Evolutionary conservation across 2,888 invertebrate genomes (phyloP).

Genomic region (Nomada ruficornis): DNA sequence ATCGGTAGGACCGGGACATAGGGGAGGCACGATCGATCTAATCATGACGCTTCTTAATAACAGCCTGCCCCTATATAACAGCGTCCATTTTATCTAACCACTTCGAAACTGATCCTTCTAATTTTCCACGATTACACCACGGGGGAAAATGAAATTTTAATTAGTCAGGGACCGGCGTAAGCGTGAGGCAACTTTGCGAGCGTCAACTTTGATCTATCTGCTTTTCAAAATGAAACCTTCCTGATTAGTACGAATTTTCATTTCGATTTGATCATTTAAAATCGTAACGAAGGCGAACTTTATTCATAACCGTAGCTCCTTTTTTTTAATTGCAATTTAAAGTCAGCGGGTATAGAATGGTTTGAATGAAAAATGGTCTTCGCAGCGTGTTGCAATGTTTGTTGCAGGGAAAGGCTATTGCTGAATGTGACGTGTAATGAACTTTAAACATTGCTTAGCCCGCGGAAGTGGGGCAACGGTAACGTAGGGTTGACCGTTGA

Average conservation of each 20-base stretch:
- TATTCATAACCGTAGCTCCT: no score
- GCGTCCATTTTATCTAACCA: constrained; percentile 10
- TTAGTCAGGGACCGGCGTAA: constrained; percentile 14
- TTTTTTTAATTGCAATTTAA: background rate
- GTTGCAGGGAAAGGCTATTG: background rate
- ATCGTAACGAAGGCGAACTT: no score
- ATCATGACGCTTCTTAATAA: constrained; percentile 17
- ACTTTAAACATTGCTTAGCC: constrained; percentile 14
- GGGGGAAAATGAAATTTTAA: constrained; percentile 27
- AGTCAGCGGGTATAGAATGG: background rate
- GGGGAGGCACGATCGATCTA: constrained; percentile 7
- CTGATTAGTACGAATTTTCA: no score
- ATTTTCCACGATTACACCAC: constrained; percentile 30
- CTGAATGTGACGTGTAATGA: background rate
- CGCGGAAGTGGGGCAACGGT: constrained; percentile 26
- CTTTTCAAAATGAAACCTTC: background rate
- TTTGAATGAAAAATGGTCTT: no score
- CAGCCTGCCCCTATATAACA: background rate
- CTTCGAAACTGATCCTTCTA: constrained; percentile 14
- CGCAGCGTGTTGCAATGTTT: no score
- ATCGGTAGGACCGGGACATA: background rate
- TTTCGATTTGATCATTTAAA: no score
- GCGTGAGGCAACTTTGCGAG: background rate
- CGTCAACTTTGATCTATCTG: background rate
- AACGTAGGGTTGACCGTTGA: constrained; percentile 27